Base-by-base conservation (phyloP, 35 echinoderm and acorn worm species). In the Acanthaster planci region DNA sequence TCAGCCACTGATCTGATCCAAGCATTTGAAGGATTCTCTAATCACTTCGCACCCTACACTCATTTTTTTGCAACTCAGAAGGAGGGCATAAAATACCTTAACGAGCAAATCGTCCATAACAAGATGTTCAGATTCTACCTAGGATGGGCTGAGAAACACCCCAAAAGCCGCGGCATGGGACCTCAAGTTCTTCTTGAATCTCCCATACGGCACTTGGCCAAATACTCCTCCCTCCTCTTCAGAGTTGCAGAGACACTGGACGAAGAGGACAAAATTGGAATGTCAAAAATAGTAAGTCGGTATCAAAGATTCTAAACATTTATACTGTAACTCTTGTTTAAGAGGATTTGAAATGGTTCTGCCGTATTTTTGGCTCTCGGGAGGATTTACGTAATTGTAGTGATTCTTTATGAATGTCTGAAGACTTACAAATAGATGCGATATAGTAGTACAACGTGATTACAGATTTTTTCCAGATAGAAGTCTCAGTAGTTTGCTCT, bases 181-280 rank as follows among this genome's bases (percentile, higher is more conserved):
- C 82, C 85, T 18, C 76, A 58, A 6, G 93, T 92, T 21, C 77
- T 97, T 34, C 77, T 97, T 38, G 90, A 92, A 40, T 97, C 85
- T 51, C 93, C 93, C 16, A 97, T 97, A 89, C 93, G 92, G 40
- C 91, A 86, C 47, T 37, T 97, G 17, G 89, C 89, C 54, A 92
- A 92, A 67, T 97, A 97, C 32, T 90, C 90, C 5, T 78, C 92
- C 17, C 77, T 97, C n/a, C 39, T 97, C 30, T 76, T 60, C 16
- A 83, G 85, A 21, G 85, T 97, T 1, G 85, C 57, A 34, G 92
- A 97, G 85, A 97, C 91, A 57, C 78, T 67, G 19, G 78, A 80
- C 1, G 89, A 47, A 4, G 4, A 95, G 16, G 85, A 89, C 51
- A 82, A 39, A 23, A 78, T 77, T 1, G 84, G 86, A 44, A 67